phyloP scores from a whole-genome alignment of 2,113 vertebrate genomes.

The Litocranius walleri region DNA sequence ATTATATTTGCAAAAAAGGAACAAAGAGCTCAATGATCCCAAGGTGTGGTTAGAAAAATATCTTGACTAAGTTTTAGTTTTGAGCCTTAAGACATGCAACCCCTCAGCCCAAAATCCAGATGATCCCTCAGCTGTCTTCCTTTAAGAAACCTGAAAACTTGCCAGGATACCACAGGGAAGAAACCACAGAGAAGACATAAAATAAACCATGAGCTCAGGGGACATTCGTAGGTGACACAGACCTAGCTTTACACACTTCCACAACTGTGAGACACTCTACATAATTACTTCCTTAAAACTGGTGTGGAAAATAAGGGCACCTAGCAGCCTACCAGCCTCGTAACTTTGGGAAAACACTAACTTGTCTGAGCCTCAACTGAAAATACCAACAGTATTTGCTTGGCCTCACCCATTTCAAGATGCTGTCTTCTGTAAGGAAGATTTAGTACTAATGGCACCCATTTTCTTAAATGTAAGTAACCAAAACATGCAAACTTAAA shows the following conservation, averaged over 20 bases:
- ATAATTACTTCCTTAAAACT: neutral
- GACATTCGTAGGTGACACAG: neutral
- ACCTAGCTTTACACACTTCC: neutral
- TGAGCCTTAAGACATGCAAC: neutral
- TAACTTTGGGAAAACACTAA: neutral
- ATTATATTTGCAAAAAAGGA: neutral
- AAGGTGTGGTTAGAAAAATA: neutral
- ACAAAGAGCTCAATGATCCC: neutral
- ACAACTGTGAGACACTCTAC: neutral
- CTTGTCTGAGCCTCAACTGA: neutral
- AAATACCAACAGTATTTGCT: neutral
- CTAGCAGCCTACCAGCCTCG: neutral
- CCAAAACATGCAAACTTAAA: neutral
- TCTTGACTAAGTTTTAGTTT: neutral
- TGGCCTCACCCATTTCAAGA: neutral
- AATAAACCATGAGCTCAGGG: neutral
- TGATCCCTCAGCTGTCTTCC: neutral
- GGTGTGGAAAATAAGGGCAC: neutral
- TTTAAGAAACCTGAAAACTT: neutral
- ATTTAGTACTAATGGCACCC: neutral
- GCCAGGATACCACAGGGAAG: neutral
- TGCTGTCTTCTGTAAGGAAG: neutral
- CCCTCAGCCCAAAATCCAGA: neutral
- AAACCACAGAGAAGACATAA: neutral
- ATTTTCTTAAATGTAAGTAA: neutral